Percentiles rank a stretch among this genome's conserved stretches.
Evolutionary conservation across 2,113 vertebrate species (phyloP).

Genomic region (Tonatia bakeri): DNA sequence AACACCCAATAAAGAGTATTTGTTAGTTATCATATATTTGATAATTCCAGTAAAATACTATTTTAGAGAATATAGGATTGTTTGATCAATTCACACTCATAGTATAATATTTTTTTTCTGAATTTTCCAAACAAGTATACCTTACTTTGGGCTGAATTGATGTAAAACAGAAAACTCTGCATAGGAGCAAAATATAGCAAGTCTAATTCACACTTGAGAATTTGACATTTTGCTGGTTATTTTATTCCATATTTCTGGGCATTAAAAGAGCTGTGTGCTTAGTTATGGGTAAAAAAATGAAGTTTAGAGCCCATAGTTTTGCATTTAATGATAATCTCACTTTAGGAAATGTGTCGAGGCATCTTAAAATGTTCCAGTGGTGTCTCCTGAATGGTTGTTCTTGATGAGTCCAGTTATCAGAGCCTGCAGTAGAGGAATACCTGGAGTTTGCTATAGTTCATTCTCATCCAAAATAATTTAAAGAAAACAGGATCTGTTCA

Average conservation of each 20-base stretch:
- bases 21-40: neutral
- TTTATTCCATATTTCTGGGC: neutral
- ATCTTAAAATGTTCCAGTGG: neutral
- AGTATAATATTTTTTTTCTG: neutral
- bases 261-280: no score
- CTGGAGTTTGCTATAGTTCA: neutral
- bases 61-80: neutral
- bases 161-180: neutral
- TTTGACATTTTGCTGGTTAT: neutral
- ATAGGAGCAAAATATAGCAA: neutral
- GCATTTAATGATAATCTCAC: neutral
- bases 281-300: no score
- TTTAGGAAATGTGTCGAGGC: neutral
- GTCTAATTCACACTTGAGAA: neutral
- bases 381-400: neutral
- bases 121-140: neutral
- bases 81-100: neutral
- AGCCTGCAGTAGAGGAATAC: neutral
- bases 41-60: neutral
- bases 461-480: neutral
- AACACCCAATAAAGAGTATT: neutral
- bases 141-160: neutral
- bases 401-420: neutral
- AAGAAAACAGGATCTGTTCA: neutral
- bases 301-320: rapidly evolving